Percentiles rank a stretch among this genome's conserved stretches.
Evolutionary conservation across 1,140 invertebrate species (phyloP).

Genomic region (Thaumatotibia leucotreta): DNA sequence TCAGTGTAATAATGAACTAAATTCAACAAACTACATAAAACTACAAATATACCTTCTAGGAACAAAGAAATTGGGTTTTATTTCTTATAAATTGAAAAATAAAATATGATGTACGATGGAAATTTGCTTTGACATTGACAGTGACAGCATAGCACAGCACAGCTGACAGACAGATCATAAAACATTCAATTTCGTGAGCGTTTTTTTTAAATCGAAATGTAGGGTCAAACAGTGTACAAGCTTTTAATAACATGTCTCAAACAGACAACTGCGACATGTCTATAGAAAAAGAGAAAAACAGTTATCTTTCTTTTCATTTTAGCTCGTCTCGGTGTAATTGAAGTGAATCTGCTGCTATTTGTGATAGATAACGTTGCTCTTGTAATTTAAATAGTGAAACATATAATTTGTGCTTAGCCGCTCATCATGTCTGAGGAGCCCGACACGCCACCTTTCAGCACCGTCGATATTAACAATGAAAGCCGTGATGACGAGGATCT

Average conservation of each 20-base stretch:
- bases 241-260: not conserved
- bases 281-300: conserved; percentile 13
- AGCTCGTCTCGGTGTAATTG: conserved; percentile 4
- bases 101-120: not conserved
- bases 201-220: not conserved
- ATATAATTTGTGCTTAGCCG: not conserved
- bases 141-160: not conserved
- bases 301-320: conserved; percentile 14
- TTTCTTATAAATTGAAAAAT: not conserved
- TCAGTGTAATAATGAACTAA: too few relatives aligned
- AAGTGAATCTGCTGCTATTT: conserved; percentile 4
- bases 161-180: not conserved
- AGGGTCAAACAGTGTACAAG: not conserved
- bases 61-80: too few relatives aligned
- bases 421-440: conserved; percentile 80
- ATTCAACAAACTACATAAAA: too few relatives aligned
- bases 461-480: conserved; percentile 81
- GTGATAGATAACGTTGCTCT: conserved; percentile 8
- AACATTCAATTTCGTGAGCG: not conserved
- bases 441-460: conserved; percentile 84
- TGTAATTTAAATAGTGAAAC: not conserved
- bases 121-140: not conserved
- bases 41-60: too few relatives aligned
- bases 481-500: conserved; percentile 87
- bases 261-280: not conserved